Conservation (phyloP, 2,888 invertebrate species). For the Mesochorus sp. region DNA sequence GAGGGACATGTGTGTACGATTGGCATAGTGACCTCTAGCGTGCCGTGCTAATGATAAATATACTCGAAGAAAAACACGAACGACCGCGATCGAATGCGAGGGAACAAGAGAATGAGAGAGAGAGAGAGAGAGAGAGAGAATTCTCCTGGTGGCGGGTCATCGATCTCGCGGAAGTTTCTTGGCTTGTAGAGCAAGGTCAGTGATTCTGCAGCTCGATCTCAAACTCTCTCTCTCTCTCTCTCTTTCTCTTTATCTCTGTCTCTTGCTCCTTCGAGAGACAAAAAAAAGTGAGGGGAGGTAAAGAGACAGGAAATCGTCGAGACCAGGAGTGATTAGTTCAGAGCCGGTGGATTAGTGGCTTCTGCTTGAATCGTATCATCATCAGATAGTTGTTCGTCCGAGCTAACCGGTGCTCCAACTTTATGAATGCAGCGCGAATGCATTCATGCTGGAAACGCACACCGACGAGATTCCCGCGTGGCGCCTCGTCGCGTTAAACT, state of each 20-base stretch:
- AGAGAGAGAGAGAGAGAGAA: slow-evolving; percentile 20
- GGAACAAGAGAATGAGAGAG: not conserved
- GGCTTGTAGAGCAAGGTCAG: slow-evolving; percentile 61
- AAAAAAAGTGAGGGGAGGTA: not conserved
- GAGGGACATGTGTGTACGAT: slow-evolving; percentile 9
- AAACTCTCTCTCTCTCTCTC: not conserved
- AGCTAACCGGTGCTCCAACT: slow-evolving; percentile 50
- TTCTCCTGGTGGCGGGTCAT: slow-evolving; percentile 51
- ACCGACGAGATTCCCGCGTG: slow-evolving; percentile 6
- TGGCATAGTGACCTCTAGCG: slow-evolving; percentile 24
- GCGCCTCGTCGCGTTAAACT: not conserved
- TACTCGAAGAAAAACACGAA: slow-evolving; percentile 25
- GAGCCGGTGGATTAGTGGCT: slow-evolving; percentile 37
- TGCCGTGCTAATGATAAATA: slow-evolving; percentile 50
- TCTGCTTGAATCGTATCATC: slow-evolving; percentile 44
- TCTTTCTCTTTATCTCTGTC: not conserved
- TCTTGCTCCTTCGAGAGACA: too few relatives aligned
- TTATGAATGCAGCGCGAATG: slow-evolving; percentile 47
- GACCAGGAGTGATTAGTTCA: slow-evolving; percentile 45
- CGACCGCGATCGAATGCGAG: slow-evolving; percentile 33
- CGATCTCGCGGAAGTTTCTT: slow-evolving; percentile 62
- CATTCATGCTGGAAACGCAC: slow-evolving; percentile 26
- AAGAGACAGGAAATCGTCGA: slow-evolving; percentile 13
- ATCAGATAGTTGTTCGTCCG: slow-evolving; percentile 54
- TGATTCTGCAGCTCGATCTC: slow-evolving; percentile 56